Evolutionary conservation across 1,140 invertebrate genomes (phyloP), one percentile per base, ranked within the genome.

Genomic region (Copidosoma floridanum): DNA sequence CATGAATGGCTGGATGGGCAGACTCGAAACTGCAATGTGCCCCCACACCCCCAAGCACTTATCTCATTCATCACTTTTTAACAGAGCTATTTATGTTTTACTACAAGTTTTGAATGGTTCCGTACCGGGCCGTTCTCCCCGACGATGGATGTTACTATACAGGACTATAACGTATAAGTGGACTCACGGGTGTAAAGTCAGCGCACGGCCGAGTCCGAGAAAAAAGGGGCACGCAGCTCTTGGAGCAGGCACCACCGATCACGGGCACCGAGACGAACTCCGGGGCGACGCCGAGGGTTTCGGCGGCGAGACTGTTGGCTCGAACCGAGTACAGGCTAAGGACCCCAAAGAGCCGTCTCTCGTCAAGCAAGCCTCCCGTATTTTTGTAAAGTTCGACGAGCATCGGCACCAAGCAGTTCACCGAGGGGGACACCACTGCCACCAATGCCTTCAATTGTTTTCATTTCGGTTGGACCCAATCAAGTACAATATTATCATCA

Each of bases 211-310:
- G 78, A 2, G 86, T 83, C 65, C 89, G 86, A 1, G 91, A 93
- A 20, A 94, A 84, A 11, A 95, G 75, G 0, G 93, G 92, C 21
- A 95, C 84, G 72, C 93, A 91, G 0, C 91, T 94, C 24, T 84
- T 79, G 3, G 88, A 84, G 32, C 88, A 86, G 69, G 90, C 86
- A 35, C 92, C 93, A n/a, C 92, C 92, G 60, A 95, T 84, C 0
- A 95, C 88, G 0, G 92, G 92, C 6, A 92, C 86, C 40, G 84
- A 79, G 1, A 91, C 87, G 58, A 85, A 83, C 68, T 85, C 82
- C 0, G 90, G 87, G 38, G 86, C 83, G 3, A 89, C 66, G 0
- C 77, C 71, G 2, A 85, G 68, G 43, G 82, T 75, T 43, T 84
- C 76, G 0, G 84, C 83, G 0, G 83, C 74, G 24, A 92, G 90